phyloP scores from a whole-genome alignment of 2,113 vertebrate species.

The Thalassarche chlororhynchos region DNA sequence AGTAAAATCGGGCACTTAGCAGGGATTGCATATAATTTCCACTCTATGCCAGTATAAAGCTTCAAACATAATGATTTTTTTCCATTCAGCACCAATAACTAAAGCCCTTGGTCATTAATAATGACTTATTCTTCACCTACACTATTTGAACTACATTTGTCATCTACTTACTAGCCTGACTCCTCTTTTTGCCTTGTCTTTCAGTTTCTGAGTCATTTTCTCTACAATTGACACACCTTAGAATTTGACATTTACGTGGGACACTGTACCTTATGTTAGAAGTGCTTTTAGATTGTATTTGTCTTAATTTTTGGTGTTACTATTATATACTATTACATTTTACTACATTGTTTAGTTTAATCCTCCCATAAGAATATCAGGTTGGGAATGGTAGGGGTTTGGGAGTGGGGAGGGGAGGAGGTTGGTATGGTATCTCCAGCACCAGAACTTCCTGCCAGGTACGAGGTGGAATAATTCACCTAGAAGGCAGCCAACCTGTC shows the following conservation, averaged over 20 bases:
- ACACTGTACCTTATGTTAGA: not conserved
- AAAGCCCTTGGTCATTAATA: constrained; percentile 43
- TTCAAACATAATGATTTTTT: constrained; percentile 53
- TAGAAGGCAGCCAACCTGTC: not conserved
- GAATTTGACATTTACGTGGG: constrained; percentile 43
- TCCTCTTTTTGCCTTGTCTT: constrained; percentile 35
- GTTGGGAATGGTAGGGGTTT: not conserved
- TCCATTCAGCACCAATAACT: constrained; percentile 3
- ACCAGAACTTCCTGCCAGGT: not conserved
- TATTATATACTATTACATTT: not conserved
- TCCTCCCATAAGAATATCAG: not conserved
- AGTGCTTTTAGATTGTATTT: not conserved
- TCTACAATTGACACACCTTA: constrained; percentile 6
- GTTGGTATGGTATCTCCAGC: not conserved
- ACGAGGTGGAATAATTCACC: not conserved
- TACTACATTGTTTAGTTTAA: not conserved
- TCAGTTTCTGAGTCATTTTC: constrained; percentile 22
- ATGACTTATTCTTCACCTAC: constrained; percentile 48
- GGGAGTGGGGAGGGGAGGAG: not conserved
- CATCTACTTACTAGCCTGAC: constrained; percentile 29
- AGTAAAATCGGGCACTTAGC: constrained; percentile 62
- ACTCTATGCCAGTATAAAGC: constrained; percentile 9
- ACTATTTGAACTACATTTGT: constrained; percentile 60
- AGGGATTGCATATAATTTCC: constrained; percentile 62
- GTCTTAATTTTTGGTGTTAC: not conserved